Base-by-base conservation (phyloP, 2,113 vertebrate genomes). In the Rhinichthys klamathensis region DNA sequence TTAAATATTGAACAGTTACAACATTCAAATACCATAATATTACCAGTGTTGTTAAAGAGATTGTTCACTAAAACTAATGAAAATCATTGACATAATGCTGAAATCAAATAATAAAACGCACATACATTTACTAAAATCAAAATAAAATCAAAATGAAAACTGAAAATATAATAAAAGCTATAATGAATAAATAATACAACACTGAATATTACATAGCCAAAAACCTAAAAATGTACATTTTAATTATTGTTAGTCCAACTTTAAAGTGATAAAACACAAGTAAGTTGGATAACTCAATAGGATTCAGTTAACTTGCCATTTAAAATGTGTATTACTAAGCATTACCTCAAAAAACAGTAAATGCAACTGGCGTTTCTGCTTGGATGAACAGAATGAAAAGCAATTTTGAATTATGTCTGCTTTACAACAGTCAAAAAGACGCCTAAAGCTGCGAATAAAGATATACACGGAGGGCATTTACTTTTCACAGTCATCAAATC, bases 301-400 rank as follows among this genome's bases (percentile, higher is more conserved):
- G 10, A 38, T 38, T 70, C 67, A 70, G 67, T 70, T 41, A 35
- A 21, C 9, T 72, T 44, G 32, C 8, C 16, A 23, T 72, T n/a
- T 72, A 6, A 72, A 41, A 91, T 92, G 89, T 91, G 91, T 88
- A 92, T 94, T 93, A 94, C 93, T 91, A 90, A 87, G 88, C 91
- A 89, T 90, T 90, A 90, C 87, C 88, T 89, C 90, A n/a, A n/a
- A n/a, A 94, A 93, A 93, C 84, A 79, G 88, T 87, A 84, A 93
- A 93, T 86, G 88, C 87, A 91, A 93, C 90, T 90, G 86, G 83
- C 90, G 89, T 91, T 93, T 91, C 91, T 92, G 92, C 93, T 92
- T 85, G 88, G 87, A 87, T 87, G 86, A 90, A 86, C 90, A 91
- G 90, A 92, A 92, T 93, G 91, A 93, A 92, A 92, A 90, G 85